Evolutionary conservation across 2,888 invertebrate species (phyloP).

Genomic region (Cephonodes hylas): DNA sequence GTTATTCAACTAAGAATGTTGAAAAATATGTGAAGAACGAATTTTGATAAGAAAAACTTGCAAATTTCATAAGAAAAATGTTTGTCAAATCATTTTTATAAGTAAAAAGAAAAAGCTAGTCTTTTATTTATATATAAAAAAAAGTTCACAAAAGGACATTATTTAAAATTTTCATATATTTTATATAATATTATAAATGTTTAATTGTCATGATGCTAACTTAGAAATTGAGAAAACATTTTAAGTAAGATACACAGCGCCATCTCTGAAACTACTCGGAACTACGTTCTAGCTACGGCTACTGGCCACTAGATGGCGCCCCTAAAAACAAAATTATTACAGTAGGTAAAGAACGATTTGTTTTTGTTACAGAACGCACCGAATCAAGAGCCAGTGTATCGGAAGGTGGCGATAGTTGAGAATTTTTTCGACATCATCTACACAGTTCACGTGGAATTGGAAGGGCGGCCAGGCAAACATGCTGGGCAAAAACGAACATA

Average conservation of each 20-base stretch:
- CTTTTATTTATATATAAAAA: no score
- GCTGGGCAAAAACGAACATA: conserved; percentile 99
- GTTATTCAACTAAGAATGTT: no score
- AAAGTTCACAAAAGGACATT: no score
- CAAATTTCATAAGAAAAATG: no score
- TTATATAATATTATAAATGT: no score
- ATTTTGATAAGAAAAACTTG: no score
- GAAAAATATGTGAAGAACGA: no score
- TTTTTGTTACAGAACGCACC: conserved; percentile 84
- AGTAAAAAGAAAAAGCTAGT: no score
- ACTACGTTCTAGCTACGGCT: neutral
- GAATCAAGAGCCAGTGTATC: conserved; percentile 88
- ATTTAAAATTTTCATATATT: no score
- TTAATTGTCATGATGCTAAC: no score
- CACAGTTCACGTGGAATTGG: conserved; percentile 96
- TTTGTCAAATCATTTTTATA: no score
- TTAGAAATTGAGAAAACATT: no score
- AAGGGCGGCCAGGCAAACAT: conserved; percentile 95
- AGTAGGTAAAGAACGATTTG: conserved; percentile 24
- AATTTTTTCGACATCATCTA: conserved; percentile 98
- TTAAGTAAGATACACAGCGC: neutral
- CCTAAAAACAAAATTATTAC: neutral
- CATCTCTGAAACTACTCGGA: neutral
- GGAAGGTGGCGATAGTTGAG: conserved; percentile 97
- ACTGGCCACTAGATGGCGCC: conserved; percentile 37